Evolutionary conservation across 2,113 vertebrate species (phyloP), one percentile per base, ranked within the genome.

Genomic region (Ptychochromis oligacanthus): DNA sequence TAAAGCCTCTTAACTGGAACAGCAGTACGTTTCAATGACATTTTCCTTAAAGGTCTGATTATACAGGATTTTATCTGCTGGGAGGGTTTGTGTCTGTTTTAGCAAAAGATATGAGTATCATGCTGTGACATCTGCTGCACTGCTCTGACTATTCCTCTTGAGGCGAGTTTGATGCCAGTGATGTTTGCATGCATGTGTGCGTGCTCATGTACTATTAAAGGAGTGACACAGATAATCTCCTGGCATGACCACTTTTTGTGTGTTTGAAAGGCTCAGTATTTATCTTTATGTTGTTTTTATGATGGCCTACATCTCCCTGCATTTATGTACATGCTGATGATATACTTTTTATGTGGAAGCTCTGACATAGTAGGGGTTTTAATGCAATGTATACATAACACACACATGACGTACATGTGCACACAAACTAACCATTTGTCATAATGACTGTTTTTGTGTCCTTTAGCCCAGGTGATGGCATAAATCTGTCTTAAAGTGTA

Each of bases 41-140:
- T 80, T 61, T 81, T 70, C 59, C 59, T 90, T 65, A 67, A 43
- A 70, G 67, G 75, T 38, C 74, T 65, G 83, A 87, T 89, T 81
- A 72, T 72, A 34, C 28, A 65, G 65, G 36, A 28, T 79, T 83
- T 76, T 56, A 82, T 80, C 70, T 72, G 67, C 74, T 72, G 76
- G 6, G 14, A 58, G 77, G 59, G 4, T 22, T 18, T 83, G n/a
- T 75, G 75, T 75, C 59, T 81, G 84, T 58, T 36, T 87, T 55
- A 70, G 56, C 65, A 54, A 15, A 46, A 60, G 80, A 86, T 83
- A 49, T 12, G 57, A 76, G 81, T 83, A 78, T 83, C 83, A 80
- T 58, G 85, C 86, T 87, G 84, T 78, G 82, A 89, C 87, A 90
- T 92, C 90, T 91, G 87, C 85, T 80, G 65, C 84, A 31, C 61